Evolutionary conservation across 30 jellyfish, hydroid and myxozoan species (phyloP).

Genomic region (Rhopilema esculentum): DNA sequence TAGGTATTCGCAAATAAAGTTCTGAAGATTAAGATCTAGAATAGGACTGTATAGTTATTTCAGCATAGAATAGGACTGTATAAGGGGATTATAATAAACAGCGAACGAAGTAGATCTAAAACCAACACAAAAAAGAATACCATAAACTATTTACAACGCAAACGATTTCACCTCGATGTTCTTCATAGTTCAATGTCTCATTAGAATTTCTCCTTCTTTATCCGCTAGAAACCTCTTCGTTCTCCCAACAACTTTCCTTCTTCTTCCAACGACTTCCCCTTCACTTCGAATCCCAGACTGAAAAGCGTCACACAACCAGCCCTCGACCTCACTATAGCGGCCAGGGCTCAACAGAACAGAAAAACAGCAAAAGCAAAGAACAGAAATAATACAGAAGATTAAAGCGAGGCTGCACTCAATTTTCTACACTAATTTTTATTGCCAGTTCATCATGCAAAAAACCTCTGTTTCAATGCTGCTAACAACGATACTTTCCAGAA

Average conservation of each 20-base stretch:
- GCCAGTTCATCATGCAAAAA: too few relatives aligned
- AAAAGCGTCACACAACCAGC: neutral
- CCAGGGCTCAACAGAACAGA: neutral
- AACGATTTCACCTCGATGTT: neutral
- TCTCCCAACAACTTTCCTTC: neutral
- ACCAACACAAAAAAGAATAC: neutral
- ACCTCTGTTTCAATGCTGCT: too few relatives aligned
- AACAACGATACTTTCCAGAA: too few relatives aligned
- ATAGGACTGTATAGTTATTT: too few relatives aligned
- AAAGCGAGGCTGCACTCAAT: neutral
- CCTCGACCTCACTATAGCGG: neutral
- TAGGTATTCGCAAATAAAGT: too few relatives aligned
- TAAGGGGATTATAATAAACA: neutral
- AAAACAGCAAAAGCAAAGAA: neutral
- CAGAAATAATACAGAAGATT: neutral
- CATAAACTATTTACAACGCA: neutral
- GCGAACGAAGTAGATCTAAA: neutral
- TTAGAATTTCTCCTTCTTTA: neutral
- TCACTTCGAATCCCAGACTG: neutral
- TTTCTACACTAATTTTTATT: neutral
- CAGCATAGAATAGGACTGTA: neutral
- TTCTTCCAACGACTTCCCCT: neutral
- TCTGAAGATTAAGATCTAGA: too few relatives aligned
- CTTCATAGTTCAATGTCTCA: neutral
- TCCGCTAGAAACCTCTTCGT: neutral